Conservation (phyloP, 2,113 vertebrate genomes). For the Tympanuchus pallidicinctus region DNA sequence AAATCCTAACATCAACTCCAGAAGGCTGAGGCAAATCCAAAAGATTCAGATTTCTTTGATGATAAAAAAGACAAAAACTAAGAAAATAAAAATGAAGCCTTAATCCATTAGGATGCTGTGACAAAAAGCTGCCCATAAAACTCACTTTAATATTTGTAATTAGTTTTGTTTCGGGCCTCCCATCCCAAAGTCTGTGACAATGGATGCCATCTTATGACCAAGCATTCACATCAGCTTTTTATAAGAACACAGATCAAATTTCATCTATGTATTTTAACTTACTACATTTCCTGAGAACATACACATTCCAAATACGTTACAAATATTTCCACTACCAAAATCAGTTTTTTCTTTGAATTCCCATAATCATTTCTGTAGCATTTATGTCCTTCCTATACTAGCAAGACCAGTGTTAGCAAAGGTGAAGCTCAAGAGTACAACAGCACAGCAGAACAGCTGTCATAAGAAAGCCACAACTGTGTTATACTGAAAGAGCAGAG, state of each 20-base stretch:
- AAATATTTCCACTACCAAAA: neutral
- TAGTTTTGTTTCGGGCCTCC: neutral
- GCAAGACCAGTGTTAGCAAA: neutral
- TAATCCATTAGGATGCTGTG: neutral
- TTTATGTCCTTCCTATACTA: neutral
- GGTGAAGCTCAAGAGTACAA: neutral
- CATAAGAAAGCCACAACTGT: fast-evolving
- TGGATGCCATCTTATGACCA: neutral
- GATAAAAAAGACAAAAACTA: neutral
- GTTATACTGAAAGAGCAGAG: fast-evolving
- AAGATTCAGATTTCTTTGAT: neutral
- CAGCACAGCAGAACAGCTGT: neutral
- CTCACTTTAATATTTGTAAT: neutral
- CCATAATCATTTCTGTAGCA: neutral
- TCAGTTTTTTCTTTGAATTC: neutral
- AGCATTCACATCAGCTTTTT: neutral
- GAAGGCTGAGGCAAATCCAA: neutral
- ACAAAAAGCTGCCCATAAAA: neutral
- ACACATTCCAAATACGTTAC: neutral
- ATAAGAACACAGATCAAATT: neutral
- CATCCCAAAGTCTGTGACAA: neutral
- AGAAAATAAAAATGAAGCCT: neutral
- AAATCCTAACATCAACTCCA: neutral
- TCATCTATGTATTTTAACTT: neutral
- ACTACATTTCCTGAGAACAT: neutral